Evolutionary conservation across 2,113 vertebrate species (phyloP), one percentile per base, ranked within the genome.

Genomic region (Tachuris rubrigastra): DNA sequence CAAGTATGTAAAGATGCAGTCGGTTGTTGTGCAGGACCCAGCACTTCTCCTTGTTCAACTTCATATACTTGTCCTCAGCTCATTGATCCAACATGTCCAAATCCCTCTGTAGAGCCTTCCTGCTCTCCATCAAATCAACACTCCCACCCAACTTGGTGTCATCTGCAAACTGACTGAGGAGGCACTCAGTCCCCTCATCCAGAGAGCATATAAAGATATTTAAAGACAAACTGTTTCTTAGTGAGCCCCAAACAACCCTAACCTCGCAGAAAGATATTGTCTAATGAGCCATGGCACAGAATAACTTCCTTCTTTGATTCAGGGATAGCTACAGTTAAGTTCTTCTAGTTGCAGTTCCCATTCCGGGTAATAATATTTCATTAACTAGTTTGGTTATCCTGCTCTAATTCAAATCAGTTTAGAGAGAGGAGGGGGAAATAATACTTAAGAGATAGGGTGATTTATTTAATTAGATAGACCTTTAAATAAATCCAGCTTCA

Each of bases 161-260:
- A n/a, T 8, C 16, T 78, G 35, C 9, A 74, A 37, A 30, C 10
- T 24, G 52, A 24, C 56, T 28, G 22, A 60, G 19, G 20, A 52
- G 33, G 11, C 11, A 44, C 16, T 60, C 1, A 0, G 33, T 21
- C 3, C 13, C 5, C 27, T 37, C 8, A 1, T 30, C 44, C 10
- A 7, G 37, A 14, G 27, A 25, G 25, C 5, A 12, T 22, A 74
- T n/a, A 46, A 73, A 79, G 21, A 52, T 90, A 44, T 49, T 92
- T 81, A 92, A 74, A 89, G 56, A 8, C 23, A 53, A 74, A 60
- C 37, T 62, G 41, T 31, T 89, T 44, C 42, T 74, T 25, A 89
- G 31, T 63, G 77, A 86, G 59, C 22, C 41, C 46, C 37, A 78
- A 83, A 74, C 23, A 86, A 77, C 15, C 25, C 35, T 27, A 71